Evolutionary conservation across 1,140 invertebrate species (phyloP).

Genomic region (Nautilus pompilius): DNA sequence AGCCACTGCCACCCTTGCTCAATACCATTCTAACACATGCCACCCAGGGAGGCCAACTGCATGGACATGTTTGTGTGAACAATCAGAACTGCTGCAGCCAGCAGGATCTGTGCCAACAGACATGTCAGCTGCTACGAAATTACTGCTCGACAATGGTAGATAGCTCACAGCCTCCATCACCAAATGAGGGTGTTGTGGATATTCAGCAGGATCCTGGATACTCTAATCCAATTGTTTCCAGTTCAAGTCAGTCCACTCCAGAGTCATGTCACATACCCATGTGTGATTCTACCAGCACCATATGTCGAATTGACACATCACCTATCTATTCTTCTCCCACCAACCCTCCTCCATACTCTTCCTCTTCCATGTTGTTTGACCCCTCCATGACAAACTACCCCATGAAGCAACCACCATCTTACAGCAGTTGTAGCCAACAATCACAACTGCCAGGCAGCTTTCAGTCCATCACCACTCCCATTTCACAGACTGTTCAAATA

Average conservation of each 20-base stretch:
- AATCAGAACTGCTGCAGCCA: constrained; percentile 9
- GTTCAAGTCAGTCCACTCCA: constrained; percentile 39
- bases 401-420: constrained; percentile 53
- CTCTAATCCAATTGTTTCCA: constrained; percentile 29
- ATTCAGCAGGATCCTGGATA: constrained; percentile 38
- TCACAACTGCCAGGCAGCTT: constrained; percentile 22
- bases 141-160: constrained; percentile 22
- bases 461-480: constrained; percentile 8
- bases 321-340: constrained; percentile 22
- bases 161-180: constrained; percentile 20
- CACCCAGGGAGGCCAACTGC: constrained; percentile 23
- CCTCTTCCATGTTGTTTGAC: constrained; percentile 23
- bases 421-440: constrained; percentile 46
- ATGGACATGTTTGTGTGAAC: constrained; percentile 20
- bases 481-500: constrained; percentile 22
- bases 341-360: constrained; percentile 43
- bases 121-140: constrained; percentile 29
- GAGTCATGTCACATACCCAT: no score
- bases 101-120: constrained; percentile 20
- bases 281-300: constrained; percentile 16
- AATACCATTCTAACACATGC: constrained; percentile 38
- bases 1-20: constrained; percentile 43
- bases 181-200: constrained; percentile 21
- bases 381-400: constrained; percentile 26
- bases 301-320: constrained; percentile 18